phyloP scores from a whole-genome alignment of 1,140 invertebrate species.

The Dreissena rostriformis region DNA sequence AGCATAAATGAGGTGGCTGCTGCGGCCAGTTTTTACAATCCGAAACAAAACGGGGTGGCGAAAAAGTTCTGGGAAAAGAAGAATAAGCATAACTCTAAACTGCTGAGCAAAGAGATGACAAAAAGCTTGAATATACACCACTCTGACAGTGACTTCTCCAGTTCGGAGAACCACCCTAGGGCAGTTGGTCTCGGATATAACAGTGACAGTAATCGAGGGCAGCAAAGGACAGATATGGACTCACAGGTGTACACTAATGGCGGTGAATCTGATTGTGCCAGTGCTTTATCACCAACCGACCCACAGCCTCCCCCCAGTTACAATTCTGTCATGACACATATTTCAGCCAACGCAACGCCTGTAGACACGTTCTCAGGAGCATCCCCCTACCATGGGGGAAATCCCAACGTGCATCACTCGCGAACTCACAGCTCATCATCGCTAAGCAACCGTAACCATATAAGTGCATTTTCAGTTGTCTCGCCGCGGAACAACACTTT shows the following conservation, averaged over 20 bases:
- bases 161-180: conserved; percentile 63
- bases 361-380: background rate
- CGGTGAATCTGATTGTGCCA: conserved; percentile 19
- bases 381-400: background rate
- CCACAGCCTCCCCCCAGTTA: conserved; percentile 44
- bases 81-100: conserved; percentile 88
- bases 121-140: conserved; percentile 73
- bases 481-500: conserved; percentile 72
- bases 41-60: conserved; percentile 94
- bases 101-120: conserved; percentile 76
- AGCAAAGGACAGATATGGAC: conserved; percentile 4
- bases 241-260: background rate
- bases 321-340: conserved; percentile 24
- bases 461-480: conserved; percentile 76
- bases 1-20: conserved; percentile 83
- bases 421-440: conserved; percentile 72
- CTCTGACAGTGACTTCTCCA: conserved; percentile 70
- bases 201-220: conserved; percentile 69
- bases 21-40: conserved; percentile 91
- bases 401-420: conserved; percentile 60
- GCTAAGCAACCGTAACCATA: conserved; percentile 64
- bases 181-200: conserved; percentile 67
- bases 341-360: background rate
- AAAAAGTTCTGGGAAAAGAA: conserved; percentile 94
- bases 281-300: conserved; percentile 48